Base-by-base conservation (phyloP, 2,797 vertebrate genomes). In the Microchirus variegatus region DNA sequence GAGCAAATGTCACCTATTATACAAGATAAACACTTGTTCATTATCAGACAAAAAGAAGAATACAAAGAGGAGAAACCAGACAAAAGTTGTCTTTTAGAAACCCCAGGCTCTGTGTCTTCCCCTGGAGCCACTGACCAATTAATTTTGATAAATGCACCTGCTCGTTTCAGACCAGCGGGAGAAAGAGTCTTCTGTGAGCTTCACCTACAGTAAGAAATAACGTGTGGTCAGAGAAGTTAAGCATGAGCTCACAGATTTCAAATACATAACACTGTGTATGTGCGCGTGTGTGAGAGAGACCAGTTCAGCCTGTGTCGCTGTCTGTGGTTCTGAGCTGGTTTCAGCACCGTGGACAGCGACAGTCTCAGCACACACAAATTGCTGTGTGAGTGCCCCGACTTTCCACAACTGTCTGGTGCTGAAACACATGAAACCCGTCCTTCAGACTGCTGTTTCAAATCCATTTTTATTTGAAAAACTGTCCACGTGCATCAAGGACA, bases 141-240 rank as follows among this genome's bases (percentile, higher is more conserved):
- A 86, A 87, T 82, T 91, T 73, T 88, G 85, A 90, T 89, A 78
- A 85, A 92, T 89, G 81, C 58, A 53, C 59, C 80, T 63, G 64
- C 71, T 69, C 59, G 54, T 80, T 59, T 77, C 70, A 63, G 64
- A 67, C 51, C 70, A 43, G 55, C 53, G 43, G 58, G 51, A 59
- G 54, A 48, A 73, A 59, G 53, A 60, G 43, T 35, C 41, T 44
- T 57, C 70, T 58, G 75, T 64, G 49, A 54, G 62, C 49, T 67
- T 35, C 53, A 60, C 54, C 43, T n/a, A n/a, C n/a, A 10, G 14
- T 17, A 8, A 6, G 6, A 15, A 22, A 22, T 17, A 49, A 6
- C 9, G 10, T 1, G 35, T 36, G 53, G 26, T 59, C 31, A 2
- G 17, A 61, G 3, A 19, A 67, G 55, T 55, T 58, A 4, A 0